These are phyloP conservation scores for Gallinago nigripennis DNA, from an alignment of 2,797 vertebrate genomes.

Conservation along the genomic window DNA sequence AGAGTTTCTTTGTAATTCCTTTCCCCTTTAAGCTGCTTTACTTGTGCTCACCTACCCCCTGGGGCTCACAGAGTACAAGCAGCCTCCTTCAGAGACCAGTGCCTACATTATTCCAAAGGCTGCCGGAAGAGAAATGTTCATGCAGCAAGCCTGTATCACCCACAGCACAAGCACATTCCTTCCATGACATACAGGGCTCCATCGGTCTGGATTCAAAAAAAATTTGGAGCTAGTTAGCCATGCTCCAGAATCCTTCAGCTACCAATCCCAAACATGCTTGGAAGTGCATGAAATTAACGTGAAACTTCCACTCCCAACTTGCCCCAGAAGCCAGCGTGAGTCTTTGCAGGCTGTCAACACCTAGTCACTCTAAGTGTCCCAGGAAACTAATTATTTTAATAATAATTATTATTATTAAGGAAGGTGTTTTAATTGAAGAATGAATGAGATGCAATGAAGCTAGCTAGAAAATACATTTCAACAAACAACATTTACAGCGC, in stretches of 20 bases:
- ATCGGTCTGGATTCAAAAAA: not conserved
- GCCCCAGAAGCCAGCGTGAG: not conserved
- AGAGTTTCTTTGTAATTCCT: constrained; percentile 52
- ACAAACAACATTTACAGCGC: not conserved
- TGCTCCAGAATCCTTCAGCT: not conserved
- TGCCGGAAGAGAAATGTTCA: constrained; percentile 17
- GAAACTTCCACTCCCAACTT: constrained; percentile 12
- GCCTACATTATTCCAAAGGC: constrained; percentile 33
- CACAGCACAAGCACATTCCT: constrained; percentile 30
- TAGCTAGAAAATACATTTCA: not conserved
- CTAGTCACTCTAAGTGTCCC: not conserved
- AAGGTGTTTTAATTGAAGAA: not conserved
- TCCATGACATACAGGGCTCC: not conserved
- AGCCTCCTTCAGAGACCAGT: constrained; percentile 37
- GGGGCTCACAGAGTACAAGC: constrained; percentile 41
- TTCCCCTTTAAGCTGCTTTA: constrained; percentile 40
- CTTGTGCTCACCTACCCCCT: constrained; percentile 50
- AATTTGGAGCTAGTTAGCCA: not conserved
- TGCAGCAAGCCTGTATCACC: not conserved
- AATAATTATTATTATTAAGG: not conserved
- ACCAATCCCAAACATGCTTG: not conserved
- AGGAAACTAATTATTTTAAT: not conserved
- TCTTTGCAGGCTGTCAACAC: not conserved
- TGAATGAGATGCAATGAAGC: not conserved
- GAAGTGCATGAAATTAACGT: not conserved